Percentiles rank a stretch among this genome's conserved stretches.
These are phyloP conservation scores for Sceloporus undulatus DNA, from an alignment of 2,113 vertebrate genomes.

Conservation along the genomic window DNA sequence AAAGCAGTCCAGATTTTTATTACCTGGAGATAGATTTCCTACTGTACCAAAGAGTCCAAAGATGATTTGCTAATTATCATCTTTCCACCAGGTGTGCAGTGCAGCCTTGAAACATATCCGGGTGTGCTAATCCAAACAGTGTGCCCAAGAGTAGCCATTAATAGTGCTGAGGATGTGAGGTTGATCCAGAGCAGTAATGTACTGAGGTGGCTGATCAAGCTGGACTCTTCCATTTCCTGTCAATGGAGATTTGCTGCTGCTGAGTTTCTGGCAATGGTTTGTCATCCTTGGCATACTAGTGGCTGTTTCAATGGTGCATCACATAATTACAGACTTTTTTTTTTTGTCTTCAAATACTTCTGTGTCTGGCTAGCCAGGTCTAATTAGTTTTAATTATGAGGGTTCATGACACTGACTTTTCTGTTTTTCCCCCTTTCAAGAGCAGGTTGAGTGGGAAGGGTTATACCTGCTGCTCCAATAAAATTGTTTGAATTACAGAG, in stretches of 20 bases:
- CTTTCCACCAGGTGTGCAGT: slow-evolving; percentile 17
- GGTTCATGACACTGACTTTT: not conserved
- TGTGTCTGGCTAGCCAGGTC: not conserved
- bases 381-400: not conserved
- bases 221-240: slow-evolving; percentile 3
- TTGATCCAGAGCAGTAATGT: not conserved
- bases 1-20: not conserved
- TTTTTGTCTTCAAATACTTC: not conserved
- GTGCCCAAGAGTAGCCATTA: not conserved
- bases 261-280: not conserved
- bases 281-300: not conserved
- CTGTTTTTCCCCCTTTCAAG: not conserved
- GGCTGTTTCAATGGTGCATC: not conserved
- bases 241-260: not conserved
- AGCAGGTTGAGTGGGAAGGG: not conserved
- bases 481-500: not conserved
- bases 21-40: not conserved
- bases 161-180: not conserved
- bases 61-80: not conserved
- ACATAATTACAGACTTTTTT: not conserved
- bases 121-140: slow-evolving; percentile 2
- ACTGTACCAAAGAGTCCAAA: not conserved
- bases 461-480: not conserved
- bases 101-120: slow-evolving; percentile 17
- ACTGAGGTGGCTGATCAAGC: not conserved